A percentile compares a stretch with the other conserved stretches of the same genome.
These are phyloP conservation scores for Penaeus monodon DNA, from an alignment of 2,888 invertebrate species.

Conservation along the genomic window DNA sequence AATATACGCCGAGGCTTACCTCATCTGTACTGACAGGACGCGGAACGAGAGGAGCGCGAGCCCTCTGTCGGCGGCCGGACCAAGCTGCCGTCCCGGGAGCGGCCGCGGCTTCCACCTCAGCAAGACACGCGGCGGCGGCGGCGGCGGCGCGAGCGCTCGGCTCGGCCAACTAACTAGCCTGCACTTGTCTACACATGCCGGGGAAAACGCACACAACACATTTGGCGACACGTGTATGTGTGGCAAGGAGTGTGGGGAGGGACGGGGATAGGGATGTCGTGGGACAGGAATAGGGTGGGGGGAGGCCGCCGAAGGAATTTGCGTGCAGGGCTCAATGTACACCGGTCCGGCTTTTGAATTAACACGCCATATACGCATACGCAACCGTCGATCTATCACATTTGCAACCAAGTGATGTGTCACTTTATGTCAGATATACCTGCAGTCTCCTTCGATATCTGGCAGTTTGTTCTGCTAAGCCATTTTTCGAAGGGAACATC, in stretches of 20 bases:
- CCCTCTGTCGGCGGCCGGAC: conserved; percentile 48
- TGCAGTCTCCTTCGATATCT: too few species aligned
- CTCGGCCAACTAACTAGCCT: too few species aligned
- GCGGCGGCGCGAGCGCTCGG: neutral
- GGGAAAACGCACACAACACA: too few species aligned
- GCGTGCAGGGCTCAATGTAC: too few species aligned
- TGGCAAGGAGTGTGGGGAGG: neutral
- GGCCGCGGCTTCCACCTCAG: conserved; percentile 52
- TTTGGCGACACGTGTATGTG: neutral
- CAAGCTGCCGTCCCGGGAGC: conserved; percentile 35
- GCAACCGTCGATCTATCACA: too few species aligned
- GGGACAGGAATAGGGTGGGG: neutral
- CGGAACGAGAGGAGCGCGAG: conserved; percentile 48
- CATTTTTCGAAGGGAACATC: too few species aligned
- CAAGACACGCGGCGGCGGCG: neutral
- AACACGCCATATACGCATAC: too few species aligned
- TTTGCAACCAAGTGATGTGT: too few species aligned
- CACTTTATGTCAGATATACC: too few species aligned
- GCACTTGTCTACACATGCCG: too few species aligned
- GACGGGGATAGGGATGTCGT: neutral
- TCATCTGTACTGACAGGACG: conserved; percentile 48
- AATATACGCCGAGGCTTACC: conserved; percentile 57
- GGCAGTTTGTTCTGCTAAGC: too few species aligned
- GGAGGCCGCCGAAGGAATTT: neutral
- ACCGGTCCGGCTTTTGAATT: too few species aligned